These are phyloP conservation scores for Lasioglossum vierecki DNA, from an alignment of 2,888 invertebrate species.

Conservation along the genomic window DNA sequence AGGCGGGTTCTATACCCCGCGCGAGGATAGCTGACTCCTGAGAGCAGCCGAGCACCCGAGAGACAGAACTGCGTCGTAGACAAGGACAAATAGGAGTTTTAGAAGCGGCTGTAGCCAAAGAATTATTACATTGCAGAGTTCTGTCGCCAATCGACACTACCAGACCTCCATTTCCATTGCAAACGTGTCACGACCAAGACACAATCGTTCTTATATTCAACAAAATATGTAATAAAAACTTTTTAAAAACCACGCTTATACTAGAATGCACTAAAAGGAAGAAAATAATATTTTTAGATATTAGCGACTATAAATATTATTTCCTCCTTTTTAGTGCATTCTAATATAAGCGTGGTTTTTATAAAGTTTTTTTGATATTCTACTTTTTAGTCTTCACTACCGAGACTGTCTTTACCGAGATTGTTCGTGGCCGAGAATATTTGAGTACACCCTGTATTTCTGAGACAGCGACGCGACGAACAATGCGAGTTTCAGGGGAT, in stretches of 20 bases:
- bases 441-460: constrained; percentile 26
- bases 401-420: no score
- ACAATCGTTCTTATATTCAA: no score
- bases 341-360: no score
- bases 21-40: not conserved
- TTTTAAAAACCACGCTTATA: no score
- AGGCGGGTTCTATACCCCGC: not conserved
- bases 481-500: constrained; percentile 60
- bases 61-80: not conserved
- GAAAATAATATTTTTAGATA: no score
- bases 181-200: not conserved
- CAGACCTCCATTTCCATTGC: not conserved
- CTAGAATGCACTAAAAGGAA: no score
- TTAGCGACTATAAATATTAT: no score
- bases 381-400: no score
- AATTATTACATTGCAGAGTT: not conserved
- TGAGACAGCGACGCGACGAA: constrained; percentile 42
- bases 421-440: not conserved
- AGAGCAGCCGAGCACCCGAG: not conserved
- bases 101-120: not conserved
- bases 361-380: no score
- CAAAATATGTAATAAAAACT: no score
- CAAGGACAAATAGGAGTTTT: not conserved
- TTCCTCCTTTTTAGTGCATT: no score
- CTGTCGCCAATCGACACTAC: not conserved